Evolutionary conservation across 2,888 invertebrate genomes (phyloP).

Genomic region (Drosophila tripunctata): DNA sequence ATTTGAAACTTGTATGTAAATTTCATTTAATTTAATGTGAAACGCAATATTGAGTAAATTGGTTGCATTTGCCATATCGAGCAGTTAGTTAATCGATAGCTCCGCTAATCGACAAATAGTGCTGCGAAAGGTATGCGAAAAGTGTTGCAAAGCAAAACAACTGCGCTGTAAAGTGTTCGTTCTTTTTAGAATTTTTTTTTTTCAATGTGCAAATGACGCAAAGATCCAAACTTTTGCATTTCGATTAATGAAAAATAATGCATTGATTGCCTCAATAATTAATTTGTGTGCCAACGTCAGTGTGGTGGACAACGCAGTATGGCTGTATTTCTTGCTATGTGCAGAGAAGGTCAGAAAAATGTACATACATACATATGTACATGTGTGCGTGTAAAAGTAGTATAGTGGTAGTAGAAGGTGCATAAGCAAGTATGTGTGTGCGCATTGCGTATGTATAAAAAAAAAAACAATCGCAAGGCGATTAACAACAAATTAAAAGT

Average conservation of each 20-base stretch:
- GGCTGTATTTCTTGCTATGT: slow-evolving; percentile 47
- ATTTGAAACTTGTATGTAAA: too few relatives aligned
- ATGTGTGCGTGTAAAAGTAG: too few relatives aligned
- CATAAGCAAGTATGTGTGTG: slow-evolving; percentile 56
- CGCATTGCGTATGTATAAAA: slow-evolving; percentile 58
- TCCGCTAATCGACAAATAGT: slow-evolving; percentile 26
- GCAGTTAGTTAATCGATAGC: slow-evolving; percentile 33
- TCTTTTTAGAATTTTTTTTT: slow-evolving; percentile 60
- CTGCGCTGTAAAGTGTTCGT: slow-evolving; percentile 53
- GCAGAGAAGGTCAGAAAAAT: slow-evolving; percentile 75
- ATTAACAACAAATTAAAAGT: slow-evolving; percentile 56
- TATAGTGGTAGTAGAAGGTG: slow-evolving; percentile 50
- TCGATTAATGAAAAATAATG: slow-evolving; percentile 21
- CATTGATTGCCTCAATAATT: slow-evolving; percentile 7
- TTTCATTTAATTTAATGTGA: too few relatives aligned
- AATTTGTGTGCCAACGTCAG: slow-evolving; percentile 11
- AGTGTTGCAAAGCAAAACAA: slow-evolving; percentile 64
- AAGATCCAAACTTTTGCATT: slow-evolving; percentile 25
- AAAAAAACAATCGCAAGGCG: slow-evolving; percentile 44
- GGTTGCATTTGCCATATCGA: slow-evolving; percentile 11
- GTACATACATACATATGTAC: slow-evolving; percentile 64
- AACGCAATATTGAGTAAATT: not conserved
- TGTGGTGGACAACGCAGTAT: slow-evolving; percentile 19
- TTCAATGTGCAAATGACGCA: slow-evolving; percentile 53
- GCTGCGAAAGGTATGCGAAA: slow-evolving; percentile 41